Evolutionary conservation across 1,140 invertebrate genomes (phyloP), one percentile per base, ranked within the genome.

Genomic region (Drosophila aff.): DNA sequence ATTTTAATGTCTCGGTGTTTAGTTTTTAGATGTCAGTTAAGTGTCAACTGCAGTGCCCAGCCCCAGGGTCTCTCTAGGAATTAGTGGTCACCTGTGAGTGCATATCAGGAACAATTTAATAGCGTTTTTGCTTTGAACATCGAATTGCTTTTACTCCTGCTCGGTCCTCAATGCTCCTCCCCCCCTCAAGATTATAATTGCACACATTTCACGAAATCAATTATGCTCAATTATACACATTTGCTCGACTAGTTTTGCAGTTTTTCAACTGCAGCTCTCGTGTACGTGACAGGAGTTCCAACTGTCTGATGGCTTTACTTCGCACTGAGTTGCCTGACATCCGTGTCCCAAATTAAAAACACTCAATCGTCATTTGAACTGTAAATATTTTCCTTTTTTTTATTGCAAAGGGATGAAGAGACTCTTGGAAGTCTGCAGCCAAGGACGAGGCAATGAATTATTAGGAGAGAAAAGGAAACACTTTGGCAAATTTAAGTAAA

Each of bases 181-280:
- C 44, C 46, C 38, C 31, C 6, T 40, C 40, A 15, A 65, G 36
- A 65, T 55, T 60, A 81, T 85, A 85, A 75, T 85, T 85, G 68
- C 62, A 58, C 44, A 76, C 66, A 87, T 69, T 87, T 73, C 66
- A 68, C 65, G 46, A 82, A 76, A 82, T 86, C 76, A 87, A 86
- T 86, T 87, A 79, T 86, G 61, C 58, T 64, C 38, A 79, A 85
- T 86, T 85, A 82, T 86, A 86, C 58, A 68, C 75, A 67, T 84
- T 82, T 65, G 33, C 21, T 49, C 40, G 47, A 40, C 47, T 47
- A 47, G 57, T 61, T 67, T 68, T 40, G 50, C 55, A 61, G 74
- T 67, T 76, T 49, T 52, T 38, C 71, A 43, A 49, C 50, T 79
- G 52, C 65, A 76, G 28, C 58, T 49, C 49, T 63, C 26, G 18